Evolutionary conservation across 2,888 invertebrate species (phyloP), one percentile per base, ranked within the genome.

Genomic region (Eurytoma adleriae): DNA sequence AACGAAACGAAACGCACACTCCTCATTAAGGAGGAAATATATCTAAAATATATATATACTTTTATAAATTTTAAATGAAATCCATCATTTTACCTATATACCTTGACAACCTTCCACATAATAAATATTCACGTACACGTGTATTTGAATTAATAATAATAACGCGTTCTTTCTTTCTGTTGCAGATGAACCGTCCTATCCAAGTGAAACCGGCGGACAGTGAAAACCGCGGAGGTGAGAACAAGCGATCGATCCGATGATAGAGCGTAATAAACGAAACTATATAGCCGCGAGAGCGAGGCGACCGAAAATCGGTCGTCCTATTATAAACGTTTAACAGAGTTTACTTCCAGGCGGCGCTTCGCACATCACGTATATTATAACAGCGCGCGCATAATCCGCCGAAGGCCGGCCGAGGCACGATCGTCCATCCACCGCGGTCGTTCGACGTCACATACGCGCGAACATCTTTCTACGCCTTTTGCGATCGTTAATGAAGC

Each of bases 121-220:
- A 67, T 16, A 5, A 24, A 52, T 67, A 24, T 13, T 13, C 16
- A 20, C 48, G 50, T 24, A 20, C 27, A 54, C 40, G 14, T 4
- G 12, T 56, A 0, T 14, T 40, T 12, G 7, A 74, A 40, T 56
- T 30, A 40, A 4, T 40, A 56, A 66, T 30, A 68, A 40, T 67
- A 30, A 78, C 16, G 20, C 7, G 3, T 3, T 2, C n/a, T 16
- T 0, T 52, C 54, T 61, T 73, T 91, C 87, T 87, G 88, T 96
- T 96, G 69, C 96, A 99, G 99, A 99, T 99, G 99, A 99, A 98
- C 95, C 97, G 99, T 94, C 98, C 99, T 93, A 98, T 99, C 94
- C 98, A 99, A 95, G 98, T 99, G 95, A 99, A 99, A 94, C 98
- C 98, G 93, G 98, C 98, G 93, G 99, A 99, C 94, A 98, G 96